Conservation (phyloP, 2,888 invertebrate species). For the Pachymerium ferrugineum region DNA sequence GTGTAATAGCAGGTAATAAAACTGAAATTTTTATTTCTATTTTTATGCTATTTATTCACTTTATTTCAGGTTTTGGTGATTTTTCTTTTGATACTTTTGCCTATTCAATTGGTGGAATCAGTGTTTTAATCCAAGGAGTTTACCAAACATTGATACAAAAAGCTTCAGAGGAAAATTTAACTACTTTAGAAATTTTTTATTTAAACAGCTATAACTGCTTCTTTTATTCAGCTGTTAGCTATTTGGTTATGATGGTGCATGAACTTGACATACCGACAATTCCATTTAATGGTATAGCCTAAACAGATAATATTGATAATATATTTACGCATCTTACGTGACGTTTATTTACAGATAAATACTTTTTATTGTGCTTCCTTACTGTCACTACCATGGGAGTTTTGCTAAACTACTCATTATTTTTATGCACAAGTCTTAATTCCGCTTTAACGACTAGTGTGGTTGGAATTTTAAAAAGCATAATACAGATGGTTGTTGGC, state of each 20-base stretch:
- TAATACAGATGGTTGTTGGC: slow-evolving; percentile 48
- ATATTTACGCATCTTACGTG: neutral
- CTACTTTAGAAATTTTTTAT: slow-evolving; percentile 46
- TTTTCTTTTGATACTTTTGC: slow-evolving; percentile 46
- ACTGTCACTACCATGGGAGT: slow-evolving; percentile 44
- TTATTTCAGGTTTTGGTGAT: slow-evolving; percentile 48
- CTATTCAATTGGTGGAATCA: slow-evolving; percentile 46
- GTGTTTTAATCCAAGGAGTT: slow-evolving; percentile 48
- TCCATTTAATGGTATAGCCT: neutral
- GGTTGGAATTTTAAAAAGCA: slow-evolving; percentile 48
- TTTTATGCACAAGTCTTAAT: slow-evolving; percentile 49
- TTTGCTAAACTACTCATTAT: slow-evolving; percentile 49
- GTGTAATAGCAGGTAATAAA: slow-evolving; percentile 48
- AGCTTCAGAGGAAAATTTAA: slow-evolving; percentile 43
- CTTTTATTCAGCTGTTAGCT: slow-evolving; percentile 42
- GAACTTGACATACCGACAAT: neutral
- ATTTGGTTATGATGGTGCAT: slow-evolving; percentile 34
- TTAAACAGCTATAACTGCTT: slow-evolving; percentile 48
- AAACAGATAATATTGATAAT: neutral
- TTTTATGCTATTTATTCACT: neutral
- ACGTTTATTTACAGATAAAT: slow-evolving; percentile 38
- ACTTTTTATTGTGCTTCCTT: slow-evolving; percentile 44
- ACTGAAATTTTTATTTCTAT: neutral
- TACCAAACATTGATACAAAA: slow-evolving; percentile 50
- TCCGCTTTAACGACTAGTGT: slow-evolving; percentile 50